Percentiles rank a stretch among this genome's conserved stretches.
Conservation (phyloP, 2,113 vertebrate species). For the Calyptomena viridis region DNA sequence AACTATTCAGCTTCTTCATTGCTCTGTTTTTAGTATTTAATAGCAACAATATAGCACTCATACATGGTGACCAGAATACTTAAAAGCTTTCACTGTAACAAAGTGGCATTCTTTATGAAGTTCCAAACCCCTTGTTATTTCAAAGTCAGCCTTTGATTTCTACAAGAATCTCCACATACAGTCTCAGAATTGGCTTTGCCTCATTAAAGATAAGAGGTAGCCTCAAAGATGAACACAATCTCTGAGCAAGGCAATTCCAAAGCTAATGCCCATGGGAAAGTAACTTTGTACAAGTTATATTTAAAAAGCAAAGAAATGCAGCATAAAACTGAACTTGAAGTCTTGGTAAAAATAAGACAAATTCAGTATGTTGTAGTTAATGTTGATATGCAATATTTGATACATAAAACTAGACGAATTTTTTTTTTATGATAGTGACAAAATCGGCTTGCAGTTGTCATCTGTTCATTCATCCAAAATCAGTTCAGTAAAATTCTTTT, state of each 20-base stretch:
- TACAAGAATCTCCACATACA: background rate
- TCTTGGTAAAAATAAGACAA: background rate
- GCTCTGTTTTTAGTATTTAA: background rate
- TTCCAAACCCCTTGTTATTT: background rate
- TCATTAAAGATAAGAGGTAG: background rate
- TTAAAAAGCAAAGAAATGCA: background rate
- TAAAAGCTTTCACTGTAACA: background rate
- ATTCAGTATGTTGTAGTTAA: background rate
- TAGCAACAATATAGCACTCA: background rate
- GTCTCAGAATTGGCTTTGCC: background rate
- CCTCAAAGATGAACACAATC: background rate
- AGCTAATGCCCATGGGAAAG: background rate
- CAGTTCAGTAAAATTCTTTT: background rate
- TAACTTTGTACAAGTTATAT: background rate
- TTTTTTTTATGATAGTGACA: background rate
- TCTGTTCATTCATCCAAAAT: background rate
- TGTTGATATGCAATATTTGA: background rate
- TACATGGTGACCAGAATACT: background rate
- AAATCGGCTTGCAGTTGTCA: background rate
- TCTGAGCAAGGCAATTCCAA: background rate
- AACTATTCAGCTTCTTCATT: background rate
- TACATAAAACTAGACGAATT: background rate
- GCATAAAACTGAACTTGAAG: background rate
- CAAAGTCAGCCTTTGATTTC: background rate
- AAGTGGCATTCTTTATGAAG: background rate